Base-by-base conservation (phyloP, 2,113 vertebrate genomes). In the Pongo abelii region DNA sequence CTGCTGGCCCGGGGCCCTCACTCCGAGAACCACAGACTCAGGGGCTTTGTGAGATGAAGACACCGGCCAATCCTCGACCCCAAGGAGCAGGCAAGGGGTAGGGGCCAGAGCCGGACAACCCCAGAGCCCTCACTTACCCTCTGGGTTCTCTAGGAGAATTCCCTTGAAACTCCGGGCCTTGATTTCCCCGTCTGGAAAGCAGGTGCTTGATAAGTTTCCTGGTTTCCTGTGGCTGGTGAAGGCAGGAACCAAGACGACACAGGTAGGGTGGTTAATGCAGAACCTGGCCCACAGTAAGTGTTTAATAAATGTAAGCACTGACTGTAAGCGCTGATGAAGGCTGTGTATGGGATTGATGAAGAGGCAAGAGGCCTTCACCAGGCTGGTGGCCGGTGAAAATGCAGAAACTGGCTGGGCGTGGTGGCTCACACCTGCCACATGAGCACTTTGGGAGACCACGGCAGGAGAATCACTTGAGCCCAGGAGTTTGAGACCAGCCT, bases 1-100 rank as follows among this genome's bases (percentile, higher is more conserved):
- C 50, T 27, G 1, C 16, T 38, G 17, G 17, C 2, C 59, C 2
- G 1, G 20, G 6, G 17, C 4, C 20, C n/a, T 30, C 22, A 4
- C 7, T 22, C 20, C 32, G 38, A 59, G 74, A 46, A 27, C 9
- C 43, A 17, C 43, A 1, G 30, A 32, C 13, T 52, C 52, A 32
- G 27, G 3, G 13, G 9, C 20, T 14, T 35, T n/a, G 46, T 25
- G 2, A 35, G 43, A 64, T 8, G 16, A 25, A 57, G 67, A 25
- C 67, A 20, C 3, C 2, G 5, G 43, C 4, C 18, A n/a, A 46
- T 64, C 35, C 12, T 32, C 2, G 13, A 40, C 43, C 61, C 46
- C 3, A 2, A 18, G 43, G 32, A 12, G 2, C 16, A 57, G 40
- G 18, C 25, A 0, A 25, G 17, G 14, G 6, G 13, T 16, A 27